Evolutionary conservation across 2,888 invertebrate genomes (phyloP).

Genomic region (Lepetodrilus schrolli): DNA sequence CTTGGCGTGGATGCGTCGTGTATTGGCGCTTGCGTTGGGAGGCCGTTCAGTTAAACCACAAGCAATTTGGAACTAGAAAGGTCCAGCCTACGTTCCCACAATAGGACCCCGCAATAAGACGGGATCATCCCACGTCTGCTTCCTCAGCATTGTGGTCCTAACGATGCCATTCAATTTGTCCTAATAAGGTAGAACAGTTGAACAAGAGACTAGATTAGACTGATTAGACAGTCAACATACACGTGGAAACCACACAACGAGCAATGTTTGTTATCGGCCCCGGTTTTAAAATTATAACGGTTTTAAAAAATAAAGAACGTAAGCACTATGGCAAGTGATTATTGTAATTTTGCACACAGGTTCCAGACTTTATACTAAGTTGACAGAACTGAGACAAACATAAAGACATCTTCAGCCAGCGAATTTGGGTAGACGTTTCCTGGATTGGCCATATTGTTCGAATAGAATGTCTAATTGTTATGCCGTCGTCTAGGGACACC

Average conservation of each 20-base stretch:
- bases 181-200: conserved; percentile 15
- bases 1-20: neutral
- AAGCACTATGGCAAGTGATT: neutral
- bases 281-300: neutral
- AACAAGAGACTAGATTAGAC: neutral
- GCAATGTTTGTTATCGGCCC: neutral
- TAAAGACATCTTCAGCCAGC: neutral
- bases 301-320: neutral
- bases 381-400: neutral
- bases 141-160: neutral
- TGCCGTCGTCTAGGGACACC: neutral
- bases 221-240: neutral
- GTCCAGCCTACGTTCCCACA: neutral
- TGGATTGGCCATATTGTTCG: neutral
- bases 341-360: neutral
- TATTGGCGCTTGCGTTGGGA: neutral
- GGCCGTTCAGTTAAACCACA: neutral
- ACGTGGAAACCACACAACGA: neutral
- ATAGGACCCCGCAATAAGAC: conserved; percentile 11
- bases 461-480: neutral
- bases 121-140: neutral
- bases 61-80: neutral
- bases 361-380: neutral
- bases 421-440: neutral
- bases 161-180: conserved; percentile 18